Base-by-base conservation (phyloP, 2,888 invertebrate species). In the Callimorpha dominula region DNA sequence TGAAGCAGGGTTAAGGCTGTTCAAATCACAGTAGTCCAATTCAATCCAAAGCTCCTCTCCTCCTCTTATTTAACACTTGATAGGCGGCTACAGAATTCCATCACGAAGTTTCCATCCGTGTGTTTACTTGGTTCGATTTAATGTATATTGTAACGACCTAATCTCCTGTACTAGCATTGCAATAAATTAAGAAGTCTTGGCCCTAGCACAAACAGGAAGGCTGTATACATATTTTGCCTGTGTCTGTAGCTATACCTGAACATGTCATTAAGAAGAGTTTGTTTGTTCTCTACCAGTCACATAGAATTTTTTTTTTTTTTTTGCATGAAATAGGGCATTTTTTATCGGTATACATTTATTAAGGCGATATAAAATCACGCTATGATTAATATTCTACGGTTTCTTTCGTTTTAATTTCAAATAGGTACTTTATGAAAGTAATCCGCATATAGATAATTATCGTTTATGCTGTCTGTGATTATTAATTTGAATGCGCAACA, bases 401-500 rank as follows among this genome's bases (percentile, higher is more conserved):
- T 6, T 43, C 5, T 6, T 43, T 43, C 4, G 43, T 43, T 43
- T 43, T 8, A 6, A 43, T 43, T 43, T 43, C 43, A 8, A 43
- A 43, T 43, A 43, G 5, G 43, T 8, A 43, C n/a, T n/a, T 43
- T 4, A 43, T 43, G 43, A 43, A 43, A 43, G 43, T n/a, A n/a
- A 8, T 43, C 6, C 43, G 6, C 9, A 6, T 46, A 46, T 46
- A 46, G 43, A 5, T 60, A 60, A 60, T 60, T 42, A 12, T 62
- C 5, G 65, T 65, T 31, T 31, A 70, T 43, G 67, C 20, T 67
- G 49, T 73, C 52, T n/a, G 49, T 68, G 68, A 46, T 74, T 78
- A 82, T 78, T 81, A 77, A 81, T 82, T 73, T 76, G 65, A 79
- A 73, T 72, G 75, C 66, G 64, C 72, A 69, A 75, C 70, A 63